phyloP scores from a whole-genome alignment of 2,797 vertebrate genomes.

The Clarias fuscus region DNA sequence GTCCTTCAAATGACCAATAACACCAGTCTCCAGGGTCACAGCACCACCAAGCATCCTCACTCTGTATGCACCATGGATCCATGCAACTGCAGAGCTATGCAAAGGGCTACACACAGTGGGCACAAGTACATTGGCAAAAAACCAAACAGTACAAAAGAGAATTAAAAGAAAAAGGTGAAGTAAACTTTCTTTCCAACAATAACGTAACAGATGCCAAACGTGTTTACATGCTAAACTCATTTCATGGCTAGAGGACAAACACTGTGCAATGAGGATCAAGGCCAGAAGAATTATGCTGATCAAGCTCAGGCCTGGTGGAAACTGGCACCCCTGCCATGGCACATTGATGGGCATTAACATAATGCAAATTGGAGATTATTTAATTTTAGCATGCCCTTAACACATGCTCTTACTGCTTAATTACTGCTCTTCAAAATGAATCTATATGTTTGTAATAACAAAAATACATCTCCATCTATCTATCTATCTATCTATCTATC shows the following conservation, averaged over 20 bases:
- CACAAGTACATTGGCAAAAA: not conserved
- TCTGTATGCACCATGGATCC: not conserved
- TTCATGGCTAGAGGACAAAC: not conserved
- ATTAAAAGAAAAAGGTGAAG: not conserved
- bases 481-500: not conserved
- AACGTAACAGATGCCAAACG: not conserved
- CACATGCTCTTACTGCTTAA: no score
- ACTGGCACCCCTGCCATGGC: not conserved
- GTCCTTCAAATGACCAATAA: not conserved
- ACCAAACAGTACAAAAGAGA: not conserved
- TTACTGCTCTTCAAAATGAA: not conserved
- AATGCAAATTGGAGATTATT: not conserved
- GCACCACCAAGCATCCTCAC: not conserved
- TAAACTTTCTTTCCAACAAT: not conserved
- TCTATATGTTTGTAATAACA: not conserved
- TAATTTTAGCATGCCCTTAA: not conserved
- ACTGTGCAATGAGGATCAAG: not conserved
- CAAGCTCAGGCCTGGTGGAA: not conserved
- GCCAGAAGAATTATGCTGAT: conserved; percentile 4
- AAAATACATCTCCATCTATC: not conserved
- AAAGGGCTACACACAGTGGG: not conserved
- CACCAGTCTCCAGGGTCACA: not conserved
- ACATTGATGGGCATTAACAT: not conserved
- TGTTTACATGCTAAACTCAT: not conserved
- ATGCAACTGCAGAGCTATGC: not conserved